Percentiles rank a stretch among this genome's conserved stretches.
phyloP scores from a whole-genome alignment of 2,888 invertebrate species.

The Scaptomyza flava region DNA sequence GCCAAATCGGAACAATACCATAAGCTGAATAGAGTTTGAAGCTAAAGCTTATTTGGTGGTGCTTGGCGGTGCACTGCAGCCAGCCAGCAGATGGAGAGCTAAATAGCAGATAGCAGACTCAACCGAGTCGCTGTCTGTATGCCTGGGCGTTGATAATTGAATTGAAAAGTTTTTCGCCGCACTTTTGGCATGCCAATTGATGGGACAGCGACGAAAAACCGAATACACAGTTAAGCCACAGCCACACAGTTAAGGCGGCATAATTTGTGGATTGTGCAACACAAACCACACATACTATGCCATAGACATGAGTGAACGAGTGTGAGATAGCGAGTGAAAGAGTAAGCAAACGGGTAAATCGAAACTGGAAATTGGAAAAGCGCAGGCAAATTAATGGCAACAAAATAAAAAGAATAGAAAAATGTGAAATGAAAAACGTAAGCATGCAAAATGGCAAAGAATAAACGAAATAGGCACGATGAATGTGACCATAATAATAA shows the following conservation, averaged over 20 bases:
- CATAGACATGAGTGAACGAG: constrained; percentile 1
- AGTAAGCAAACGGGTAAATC: constrained; percentile 36
- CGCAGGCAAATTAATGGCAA: constrained; percentile 50
- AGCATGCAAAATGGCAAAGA: not conserved
- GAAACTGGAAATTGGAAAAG: constrained; percentile 47
- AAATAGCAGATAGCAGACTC: constrained; percentile 10
- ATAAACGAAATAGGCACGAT: constrained; percentile 1
- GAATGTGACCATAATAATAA: constrained; percentile 46
- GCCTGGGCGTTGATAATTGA: constrained; percentile 75
- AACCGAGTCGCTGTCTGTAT: constrained; percentile 1
- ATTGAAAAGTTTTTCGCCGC: constrained; percentile 70
- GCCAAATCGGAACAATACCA: constrained; percentile 57
- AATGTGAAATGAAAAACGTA: constrained; percentile 4
- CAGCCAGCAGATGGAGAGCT: constrained; percentile 5
- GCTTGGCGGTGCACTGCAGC: constrained; percentile 3
- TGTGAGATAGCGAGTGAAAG: not conserved
- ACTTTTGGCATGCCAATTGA: constrained; percentile 60
- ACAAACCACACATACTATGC: not conserved
- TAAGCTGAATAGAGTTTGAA: not conserved
- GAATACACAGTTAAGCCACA: constrained; percentile 18
- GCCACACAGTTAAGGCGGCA: constrained; percentile 54
- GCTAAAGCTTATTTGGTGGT: not conserved
- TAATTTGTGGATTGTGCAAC: constrained; percentile 60
- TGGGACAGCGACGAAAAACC: constrained; percentile 31
- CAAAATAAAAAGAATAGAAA: constrained; percentile 23